Evolutionary conservation across 2,113 vertebrate species (phyloP), one percentile per base, ranked within the genome.

Genomic region (Solea solea): DNA sequence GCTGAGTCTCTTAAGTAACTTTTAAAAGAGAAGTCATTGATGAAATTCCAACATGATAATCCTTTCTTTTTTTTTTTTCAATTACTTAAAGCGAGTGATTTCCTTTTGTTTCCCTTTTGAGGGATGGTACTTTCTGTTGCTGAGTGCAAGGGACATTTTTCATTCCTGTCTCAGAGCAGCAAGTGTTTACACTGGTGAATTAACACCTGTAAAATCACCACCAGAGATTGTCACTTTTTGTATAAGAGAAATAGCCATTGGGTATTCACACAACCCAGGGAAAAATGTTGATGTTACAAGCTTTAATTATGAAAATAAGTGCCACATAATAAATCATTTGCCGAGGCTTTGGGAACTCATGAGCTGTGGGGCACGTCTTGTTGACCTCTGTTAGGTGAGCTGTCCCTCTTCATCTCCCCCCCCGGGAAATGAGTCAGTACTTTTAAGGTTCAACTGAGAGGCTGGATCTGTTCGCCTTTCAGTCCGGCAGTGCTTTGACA

Each of bases 231-330:
- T 5, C 3, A 41, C 11, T 68, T 80, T 64, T 59, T 42, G 8
- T 61, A 72, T 28, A 21, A 41, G 34, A 50, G 12, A 50, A 21
- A 25, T 45, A 68, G 14, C 69, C 56, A 55, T 78, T 65, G 39
- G 11, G 14, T 60, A 66, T 73, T 69, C 58, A 72, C 49, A 68
- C 8, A 40, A 58, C 54, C 52, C 48, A 54, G 60, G 69, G 70
- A 76, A 61, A 39, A 42, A 55, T 51, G 70, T 6, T 60, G 73
- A 70, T 62, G 69, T 82, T 63, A 72, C 61, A 65, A 66, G 55
- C 58, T 80, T 74, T 84, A 78, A 83, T 86, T 85, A 83, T 81
- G 53, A 78, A 82, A 84, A 81, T 77, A 74, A 50, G 40, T 75
- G 60, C 63, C 66, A 64, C 46, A 46, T 75, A 72, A 74, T 81